Conservation (phyloP, 37 sponge, comb jelly and placozoan species). For the Hormiphora californensis region DNA sequence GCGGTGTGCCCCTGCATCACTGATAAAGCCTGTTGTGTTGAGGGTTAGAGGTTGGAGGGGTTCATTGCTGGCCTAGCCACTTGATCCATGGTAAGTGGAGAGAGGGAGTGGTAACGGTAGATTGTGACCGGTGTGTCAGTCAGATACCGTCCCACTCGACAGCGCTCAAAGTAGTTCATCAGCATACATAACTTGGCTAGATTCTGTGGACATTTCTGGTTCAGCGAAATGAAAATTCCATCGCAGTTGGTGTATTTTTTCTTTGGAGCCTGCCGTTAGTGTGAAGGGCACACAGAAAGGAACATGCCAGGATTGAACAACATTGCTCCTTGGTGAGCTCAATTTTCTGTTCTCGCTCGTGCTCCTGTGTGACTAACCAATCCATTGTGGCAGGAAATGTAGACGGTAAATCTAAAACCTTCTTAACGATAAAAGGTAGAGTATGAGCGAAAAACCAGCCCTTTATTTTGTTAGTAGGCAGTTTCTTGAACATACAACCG, state of each 20-base stretch:
- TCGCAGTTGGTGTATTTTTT: constrained; percentile 1
- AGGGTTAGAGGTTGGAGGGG: no score
- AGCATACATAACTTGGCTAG: constrained; percentile 34
- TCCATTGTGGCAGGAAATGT: not conserved
- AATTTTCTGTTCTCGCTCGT: not conserved
- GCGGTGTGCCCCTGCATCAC: not conserved
- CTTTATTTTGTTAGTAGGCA: not conserved
- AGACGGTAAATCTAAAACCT: not conserved
- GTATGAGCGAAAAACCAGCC: constrained; percentile 53
- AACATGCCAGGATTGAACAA: constrained; percentile 14
- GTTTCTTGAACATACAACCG: not conserved
- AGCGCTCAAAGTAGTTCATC: constrained; percentile 50
- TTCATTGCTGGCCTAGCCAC: no score
- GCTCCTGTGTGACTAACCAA: not conserved
- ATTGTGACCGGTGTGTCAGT: not conserved
- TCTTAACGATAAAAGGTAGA: constrained; percentile 24
- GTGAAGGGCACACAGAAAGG: constrained; percentile 33
- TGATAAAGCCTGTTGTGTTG: not conserved
- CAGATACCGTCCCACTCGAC: not conserved
- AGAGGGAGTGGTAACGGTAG: not conserved
- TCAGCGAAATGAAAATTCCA: not conserved
- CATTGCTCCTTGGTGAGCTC: not conserved
- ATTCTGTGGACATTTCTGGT: constrained; percentile 39
- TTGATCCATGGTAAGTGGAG: not conserved
- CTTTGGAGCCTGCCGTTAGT: not conserved